Conservation (phyloP, 37 sponge, comb jelly and placozoan species). For the Eunapius fragilis region DNA sequence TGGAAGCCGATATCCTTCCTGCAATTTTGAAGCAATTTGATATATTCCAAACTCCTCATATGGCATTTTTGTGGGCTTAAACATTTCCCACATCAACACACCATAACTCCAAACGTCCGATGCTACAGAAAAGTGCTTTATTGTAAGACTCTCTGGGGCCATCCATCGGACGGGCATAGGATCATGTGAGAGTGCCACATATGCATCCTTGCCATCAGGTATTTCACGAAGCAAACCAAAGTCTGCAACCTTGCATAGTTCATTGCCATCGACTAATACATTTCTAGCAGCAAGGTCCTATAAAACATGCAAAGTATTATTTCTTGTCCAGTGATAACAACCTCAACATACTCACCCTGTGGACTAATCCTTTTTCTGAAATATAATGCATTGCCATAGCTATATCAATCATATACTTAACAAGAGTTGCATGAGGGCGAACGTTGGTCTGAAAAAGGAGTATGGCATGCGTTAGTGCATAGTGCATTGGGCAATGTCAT, state of each 20-base stretch:
- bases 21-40: not conserved
- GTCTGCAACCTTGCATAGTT: conserved; percentile 70
- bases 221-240: conserved; percentile 61
- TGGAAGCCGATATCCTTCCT: not conserved
- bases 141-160: conserved; percentile 30
- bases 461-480: not conserved
- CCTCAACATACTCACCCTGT: conserved; percentile 22
- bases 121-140: conserved; percentile 18
- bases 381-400: conserved; percentile 84
- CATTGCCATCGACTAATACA: conserved; percentile 58
- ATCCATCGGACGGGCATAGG: conserved; percentile 30
- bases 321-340: no score
- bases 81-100: conserved; percentile 39
- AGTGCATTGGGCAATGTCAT: not conserved
- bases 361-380: conserved; percentile 35
- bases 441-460: conserved; percentile 9
- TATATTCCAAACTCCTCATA: conserved; percentile 1
- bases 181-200: not conserved
- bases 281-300: conserved; percentile 56
- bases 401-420: conserved; percentile 78
- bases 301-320: no score
- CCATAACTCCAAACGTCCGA: conserved; percentile 48
- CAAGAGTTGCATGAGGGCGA: conserved; percentile 25
- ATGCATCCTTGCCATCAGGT: not conserved
- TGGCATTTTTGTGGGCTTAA: conserved; percentile 12